phyloP scores from a whole-genome alignment of 2,113 vertebrate genomes.

The Hydrochoerus hydrochaeris region DNA sequence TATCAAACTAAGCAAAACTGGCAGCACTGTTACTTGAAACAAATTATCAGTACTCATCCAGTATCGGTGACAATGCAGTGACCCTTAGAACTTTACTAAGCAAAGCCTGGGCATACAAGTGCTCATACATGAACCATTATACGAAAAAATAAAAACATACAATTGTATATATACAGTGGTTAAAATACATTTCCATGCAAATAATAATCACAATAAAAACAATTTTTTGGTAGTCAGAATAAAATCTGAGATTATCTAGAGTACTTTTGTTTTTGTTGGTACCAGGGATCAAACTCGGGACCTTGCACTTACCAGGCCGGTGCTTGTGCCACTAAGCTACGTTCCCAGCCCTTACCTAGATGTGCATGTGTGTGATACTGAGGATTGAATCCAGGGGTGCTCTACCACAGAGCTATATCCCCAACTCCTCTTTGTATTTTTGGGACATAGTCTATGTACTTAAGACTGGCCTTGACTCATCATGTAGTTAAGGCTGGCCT shows the following conservation, averaged over 20 bases:
- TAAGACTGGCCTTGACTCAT: neutral
- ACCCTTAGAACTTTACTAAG: neutral
- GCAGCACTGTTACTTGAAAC: neutral
- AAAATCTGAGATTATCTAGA: neutral
- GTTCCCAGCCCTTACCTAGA: neutral
- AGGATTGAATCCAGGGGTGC: neutral
- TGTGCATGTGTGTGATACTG: neutral
- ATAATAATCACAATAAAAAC: slow-evolving; percentile 29
- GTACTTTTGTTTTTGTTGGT: too few species aligned
- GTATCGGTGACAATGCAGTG: neutral
- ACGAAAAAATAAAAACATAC: neutral
- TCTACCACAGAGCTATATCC: neutral
- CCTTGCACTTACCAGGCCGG: too few species aligned
- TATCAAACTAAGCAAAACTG: neutral
- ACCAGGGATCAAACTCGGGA: too few species aligned
- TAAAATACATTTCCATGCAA: slow-evolving; percentile 11
- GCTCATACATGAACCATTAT: neutral
- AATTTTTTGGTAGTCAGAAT: neutral
- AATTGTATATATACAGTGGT: neutral
- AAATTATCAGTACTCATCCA: neutral
- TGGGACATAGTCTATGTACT: neutral
- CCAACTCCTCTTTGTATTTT: neutral
- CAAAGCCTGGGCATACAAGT: neutral
- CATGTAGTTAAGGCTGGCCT: neutral
- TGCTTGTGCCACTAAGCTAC: too few species aligned